These are phyloP conservation scores for Austrolebias charrua DNA, from an alignment of 2,797 vertebrate species.

Conservation along the genomic window DNA sequence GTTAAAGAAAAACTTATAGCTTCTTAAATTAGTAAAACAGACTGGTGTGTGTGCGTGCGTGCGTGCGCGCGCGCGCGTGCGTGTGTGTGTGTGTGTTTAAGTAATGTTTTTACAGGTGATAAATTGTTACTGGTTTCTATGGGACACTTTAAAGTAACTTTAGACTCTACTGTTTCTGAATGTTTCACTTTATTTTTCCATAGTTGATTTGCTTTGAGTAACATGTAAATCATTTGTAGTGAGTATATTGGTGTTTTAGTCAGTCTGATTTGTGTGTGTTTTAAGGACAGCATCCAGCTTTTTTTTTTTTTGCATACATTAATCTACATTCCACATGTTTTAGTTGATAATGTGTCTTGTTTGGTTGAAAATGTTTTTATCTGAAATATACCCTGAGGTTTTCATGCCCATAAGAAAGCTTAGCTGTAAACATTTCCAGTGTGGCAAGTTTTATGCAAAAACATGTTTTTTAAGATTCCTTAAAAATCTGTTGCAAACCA, in stretches of 20 bases:
- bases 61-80: not conserved
- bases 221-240: constrained; percentile 23
- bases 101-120: constrained; percentile 33
- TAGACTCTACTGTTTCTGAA: constrained; percentile 35
- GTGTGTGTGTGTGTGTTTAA: constrained; percentile 7
- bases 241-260: constrained; percentile 19
- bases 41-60: not conserved
- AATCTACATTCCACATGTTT: too few species aligned
- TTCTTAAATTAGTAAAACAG: constrained; percentile 39
- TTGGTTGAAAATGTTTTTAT: constrained; percentile 48
- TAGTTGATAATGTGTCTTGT: not conserved
- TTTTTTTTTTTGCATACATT: too few species aligned
- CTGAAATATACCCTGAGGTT: constrained; percentile 40
- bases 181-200: constrained; percentile 50
- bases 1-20: constrained; percentile 26
- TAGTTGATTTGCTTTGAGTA: constrained; percentile 41
- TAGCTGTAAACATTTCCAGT: constrained; percentile 39
- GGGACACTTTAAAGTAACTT: constrained; percentile 63
- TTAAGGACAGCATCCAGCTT: constrained; percentile 29
- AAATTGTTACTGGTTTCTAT: constrained; percentile 42
- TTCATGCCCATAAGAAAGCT: constrained; percentile 38
- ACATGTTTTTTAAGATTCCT: constrained; percentile 41
- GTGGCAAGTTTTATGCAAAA: constrained; percentile 37
- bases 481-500: constrained; percentile 28
- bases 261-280: constrained; percentile 16